A percentile compares a stretch with the other conserved stretches of the same genome.
Conservation (phyloP, 2,888 invertebrate species). For the Tenthredo notha region DNA sequence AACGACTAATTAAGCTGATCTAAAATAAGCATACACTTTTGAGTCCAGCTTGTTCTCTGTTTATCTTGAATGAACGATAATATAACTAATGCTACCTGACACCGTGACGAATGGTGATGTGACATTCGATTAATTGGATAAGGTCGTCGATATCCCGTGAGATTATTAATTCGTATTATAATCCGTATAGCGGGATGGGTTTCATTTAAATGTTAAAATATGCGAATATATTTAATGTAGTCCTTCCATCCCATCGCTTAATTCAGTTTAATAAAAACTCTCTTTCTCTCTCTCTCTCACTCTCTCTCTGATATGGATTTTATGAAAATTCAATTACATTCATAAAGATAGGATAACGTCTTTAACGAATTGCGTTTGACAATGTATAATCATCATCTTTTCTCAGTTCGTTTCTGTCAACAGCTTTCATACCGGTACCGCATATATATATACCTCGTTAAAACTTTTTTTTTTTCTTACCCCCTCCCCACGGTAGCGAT, state of each 20-base stretch:
- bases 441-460: background rate
- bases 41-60: background rate
- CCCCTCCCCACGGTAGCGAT: too few relatives aligned
- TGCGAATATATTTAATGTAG: slow-evolving; percentile 23
- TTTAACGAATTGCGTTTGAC: slow-evolving; percentile 4
- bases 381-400: background rate
- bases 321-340: slow-evolving; percentile 16
- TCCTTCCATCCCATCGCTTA: background rate
- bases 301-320: background rate
- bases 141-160: slow-evolving; percentile 7
- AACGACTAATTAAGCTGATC: slow-evolving; percentile 2
- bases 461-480: slow-evolving; percentile 11
- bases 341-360: background rate
- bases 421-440: background rate
- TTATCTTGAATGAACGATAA: background rate
- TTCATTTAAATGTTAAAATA: slow-evolving; percentile 26
- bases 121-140: slow-evolving; percentile 35
- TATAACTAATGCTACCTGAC: background rate
- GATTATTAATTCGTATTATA: background rate
- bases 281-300: background rate
- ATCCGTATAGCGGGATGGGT: background rate
- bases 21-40: background rate
- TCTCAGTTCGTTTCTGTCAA: background rate
- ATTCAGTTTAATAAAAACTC: background rate
- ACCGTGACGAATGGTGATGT: background rate